Conservation (phyloP, 2,797 vertebrate species). For the Siniperca scherzeri region DNA sequence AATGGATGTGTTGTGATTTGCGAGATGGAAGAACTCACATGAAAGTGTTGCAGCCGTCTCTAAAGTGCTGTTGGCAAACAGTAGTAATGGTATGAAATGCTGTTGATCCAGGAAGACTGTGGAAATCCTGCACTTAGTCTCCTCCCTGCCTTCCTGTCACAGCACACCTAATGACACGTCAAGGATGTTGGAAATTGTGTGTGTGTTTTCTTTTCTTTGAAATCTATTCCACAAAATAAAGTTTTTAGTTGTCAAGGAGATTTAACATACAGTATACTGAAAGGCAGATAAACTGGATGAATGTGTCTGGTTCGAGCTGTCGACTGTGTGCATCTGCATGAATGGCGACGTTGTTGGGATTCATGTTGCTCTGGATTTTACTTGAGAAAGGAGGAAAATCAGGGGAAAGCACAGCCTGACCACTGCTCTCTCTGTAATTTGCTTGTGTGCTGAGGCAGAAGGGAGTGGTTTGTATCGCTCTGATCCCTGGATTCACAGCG, state of each 20-base stretch:
- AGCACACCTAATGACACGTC: slow-evolving; percentile 37
- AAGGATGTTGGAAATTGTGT: slow-evolving; percentile 9
- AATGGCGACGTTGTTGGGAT: background rate
- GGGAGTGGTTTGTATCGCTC: slow-evolving; percentile 5
- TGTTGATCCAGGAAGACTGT: slow-evolving; percentile 4
- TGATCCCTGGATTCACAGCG: slow-evolving; percentile 67
- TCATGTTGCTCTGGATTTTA: background rate
- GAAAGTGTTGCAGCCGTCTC: slow-evolving; percentile 4
- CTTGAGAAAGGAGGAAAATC: slow-evolving; percentile 9
- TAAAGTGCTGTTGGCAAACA: slow-evolving; percentile 3
- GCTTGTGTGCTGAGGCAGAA: slow-evolving; percentile 37
- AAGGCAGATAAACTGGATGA: background rate
- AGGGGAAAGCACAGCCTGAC: slow-evolving; percentile 12
- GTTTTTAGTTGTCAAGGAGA: too few relatives aligned
- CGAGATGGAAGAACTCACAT: slow-evolving; percentile 1
- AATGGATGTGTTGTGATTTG: slow-evolving; percentile 20
- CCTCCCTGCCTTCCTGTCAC: slow-evolving; percentile 23
- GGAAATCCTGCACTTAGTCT: slow-evolving; percentile 12
- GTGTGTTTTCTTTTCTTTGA: too few relatives aligned
- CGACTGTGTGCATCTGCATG: slow-evolving; percentile 1
- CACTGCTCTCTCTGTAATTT: slow-evolving; percentile 22
- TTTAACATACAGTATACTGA: background rate
- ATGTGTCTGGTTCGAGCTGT: background rate
- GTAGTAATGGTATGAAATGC: slow-evolving; percentile 1
- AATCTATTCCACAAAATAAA: too few relatives aligned